phyloP scores from a whole-genome alignment of 2,888 invertebrate species.

The Lacanobia oleracea region DNA sequence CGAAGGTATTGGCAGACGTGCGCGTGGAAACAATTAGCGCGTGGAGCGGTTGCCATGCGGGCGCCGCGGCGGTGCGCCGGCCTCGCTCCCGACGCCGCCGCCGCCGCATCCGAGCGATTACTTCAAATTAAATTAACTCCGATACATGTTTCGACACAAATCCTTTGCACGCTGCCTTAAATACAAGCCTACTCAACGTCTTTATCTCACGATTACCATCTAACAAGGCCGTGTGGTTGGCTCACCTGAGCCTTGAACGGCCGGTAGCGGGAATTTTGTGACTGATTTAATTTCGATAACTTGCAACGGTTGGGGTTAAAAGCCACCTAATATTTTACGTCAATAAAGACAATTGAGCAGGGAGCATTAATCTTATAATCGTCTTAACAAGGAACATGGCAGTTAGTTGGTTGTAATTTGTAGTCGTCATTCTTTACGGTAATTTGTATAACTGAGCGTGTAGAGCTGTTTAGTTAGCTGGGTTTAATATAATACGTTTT shows the following conservation, averaged over 20 bases:
- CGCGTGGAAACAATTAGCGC: slow-evolving; percentile 67
- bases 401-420: background rate
- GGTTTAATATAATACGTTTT: background rate
- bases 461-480: background rate
- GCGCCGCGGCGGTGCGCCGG: slow-evolving; percentile 33
- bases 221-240: slow-evolving; percentile 10
- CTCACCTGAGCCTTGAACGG: slow-evolving; percentile 20
- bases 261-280: slow-evolving; percentile 28
- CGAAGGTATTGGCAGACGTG: slow-evolving; percentile 43
- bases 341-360: slow-evolving; percentile 7
- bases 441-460: slow-evolving; percentile 1
- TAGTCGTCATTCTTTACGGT: background rate
- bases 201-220: slow-evolving; percentile 33
- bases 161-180: slow-evolving; percentile 41
- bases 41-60: slow-evolving; percentile 65
- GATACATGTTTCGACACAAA: slow-evolving; percentile 67
- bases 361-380: background rate
- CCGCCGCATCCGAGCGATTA: slow-evolving; percentile 68
- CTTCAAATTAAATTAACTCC: slow-evolving; percentile 75
- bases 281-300: slow-evolving; percentile 30
- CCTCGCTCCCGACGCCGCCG: slow-evolving; percentile 44
- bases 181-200: slow-evolving; percentile 6
- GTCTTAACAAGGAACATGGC: background rate
- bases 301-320: slow-evolving; percentile 16
- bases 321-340: slow-evolving; percentile 20